Conservation (phyloP, 1,140 invertebrate genomes). For the Scylla paramamosain region DNA sequence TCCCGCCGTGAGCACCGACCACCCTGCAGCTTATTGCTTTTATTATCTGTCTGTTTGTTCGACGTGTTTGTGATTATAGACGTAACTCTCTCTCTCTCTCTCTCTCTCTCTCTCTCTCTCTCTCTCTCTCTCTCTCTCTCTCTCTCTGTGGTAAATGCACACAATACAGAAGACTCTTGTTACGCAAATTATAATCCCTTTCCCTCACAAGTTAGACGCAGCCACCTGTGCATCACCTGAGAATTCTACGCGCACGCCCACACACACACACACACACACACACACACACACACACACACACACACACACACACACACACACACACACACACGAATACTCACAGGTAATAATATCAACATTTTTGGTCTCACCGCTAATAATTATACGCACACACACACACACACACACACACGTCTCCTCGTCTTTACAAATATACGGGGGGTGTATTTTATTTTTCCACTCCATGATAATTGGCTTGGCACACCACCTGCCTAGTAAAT, state of each 20-base stretch:
- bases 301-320: constrained; percentile 53
- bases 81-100: neutral
- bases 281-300: constrained; percentile 48
- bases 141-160: neutral
- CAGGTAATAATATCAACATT: constrained; percentile 40
- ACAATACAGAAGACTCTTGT: neutral
- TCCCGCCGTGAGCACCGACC: neutral
- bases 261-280: constrained; percentile 30
- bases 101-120: constrained; percentile 8
- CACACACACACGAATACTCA: constrained; percentile 39
- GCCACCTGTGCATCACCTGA: too few relatives aligned
- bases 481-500: constrained; percentile 7
- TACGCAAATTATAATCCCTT: too few relatives aligned
- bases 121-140: neutral
- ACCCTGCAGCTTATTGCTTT: neutral
- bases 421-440: constrained; percentile 8
- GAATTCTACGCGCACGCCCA: neutral
- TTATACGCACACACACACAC: neutral
- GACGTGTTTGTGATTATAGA: neutral
- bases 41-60: neutral
- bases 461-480: neutral
- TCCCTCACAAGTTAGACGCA: too few relatives aligned
- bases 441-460: neutral
- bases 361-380: neutral
- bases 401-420: neutral